phyloP scores from a whole-genome alignment of 1,140 invertebrate genomes.

The Macrobrachium rosenbergii region DNA sequence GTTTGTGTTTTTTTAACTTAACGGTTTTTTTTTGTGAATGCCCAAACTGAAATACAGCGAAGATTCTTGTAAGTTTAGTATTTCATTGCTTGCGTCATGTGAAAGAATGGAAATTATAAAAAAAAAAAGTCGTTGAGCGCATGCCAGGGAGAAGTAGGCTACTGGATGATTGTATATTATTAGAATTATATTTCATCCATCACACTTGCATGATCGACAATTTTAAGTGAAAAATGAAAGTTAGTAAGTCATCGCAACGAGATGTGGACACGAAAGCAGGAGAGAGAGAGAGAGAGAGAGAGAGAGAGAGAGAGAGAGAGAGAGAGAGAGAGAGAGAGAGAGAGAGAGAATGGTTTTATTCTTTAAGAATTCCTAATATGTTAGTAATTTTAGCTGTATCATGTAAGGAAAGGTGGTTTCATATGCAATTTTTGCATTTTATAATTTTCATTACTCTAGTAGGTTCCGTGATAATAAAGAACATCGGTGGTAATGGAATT shows the following conservation, averaged over 20 bases:
- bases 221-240: background rate
- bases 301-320: conserved; percentile 11
- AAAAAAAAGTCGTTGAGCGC: no score
- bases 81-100: no score
- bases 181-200: background rate
- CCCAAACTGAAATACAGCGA: no score
- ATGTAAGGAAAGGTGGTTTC: background rate
- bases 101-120: no score
- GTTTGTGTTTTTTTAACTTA: no score
- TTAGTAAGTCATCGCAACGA: background rate
- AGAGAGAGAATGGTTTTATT: background rate
- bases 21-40: no score
- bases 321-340: background rate
- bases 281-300: conserved; percentile 13
- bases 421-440: no score
- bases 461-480: no score
- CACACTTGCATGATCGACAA: background rate
- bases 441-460: no score
- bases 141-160: background rate
- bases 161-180: background rate
- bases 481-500: no score
- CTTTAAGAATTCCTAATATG: background rate
- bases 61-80: no score
- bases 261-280: background rate
- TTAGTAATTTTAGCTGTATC: no score